These are phyloP conservation scores for Platyrinchus mystaceus DNA, from an alignment of 2,797 vertebrate species.

Conservation along the genomic window DNA sequence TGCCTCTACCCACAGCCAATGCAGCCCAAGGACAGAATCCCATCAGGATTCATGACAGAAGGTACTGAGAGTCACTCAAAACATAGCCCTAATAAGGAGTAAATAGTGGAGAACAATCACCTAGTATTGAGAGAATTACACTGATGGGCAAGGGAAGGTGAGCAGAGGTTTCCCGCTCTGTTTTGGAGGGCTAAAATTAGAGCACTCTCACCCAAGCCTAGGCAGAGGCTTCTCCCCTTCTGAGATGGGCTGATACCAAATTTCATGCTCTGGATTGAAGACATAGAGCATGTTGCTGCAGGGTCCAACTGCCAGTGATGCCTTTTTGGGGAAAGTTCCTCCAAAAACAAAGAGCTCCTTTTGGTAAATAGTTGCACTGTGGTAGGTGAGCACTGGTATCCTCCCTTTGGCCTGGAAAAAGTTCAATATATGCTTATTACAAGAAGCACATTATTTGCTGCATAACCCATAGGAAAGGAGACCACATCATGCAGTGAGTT, in stretches of 20 bases:
- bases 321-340: slow-evolving; percentile 75
- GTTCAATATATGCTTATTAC: background rate
- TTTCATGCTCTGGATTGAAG: slow-evolving; percentile 89
- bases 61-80: background rate
- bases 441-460: background rate
- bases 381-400: slow-evolving; percentile 82
- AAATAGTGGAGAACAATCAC: slow-evolving; percentile 71
- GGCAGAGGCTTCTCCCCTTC: slow-evolving; percentile 86
- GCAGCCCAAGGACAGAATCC: background rate
- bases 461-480: background rate
- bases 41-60: background rate
- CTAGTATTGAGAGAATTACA: background rate
- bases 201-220: slow-evolving; percentile 83
- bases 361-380: slow-evolving; percentile 85
- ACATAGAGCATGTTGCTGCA: slow-evolving; percentile 88
- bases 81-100: background rate
- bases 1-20: background rate
- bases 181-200: background rate
- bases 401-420: slow-evolving; percentile 83
- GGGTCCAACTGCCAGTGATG: slow-evolving; percentile 59
- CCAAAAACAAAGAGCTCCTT: slow-evolving; percentile 91
- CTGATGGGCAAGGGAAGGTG: background rate
- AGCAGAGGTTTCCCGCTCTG: slow-evolving; percentile 73
- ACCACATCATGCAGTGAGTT: background rate
- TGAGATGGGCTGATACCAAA: slow-evolving; percentile 92